Conservation (phyloP, 2,797 vertebrate species). For the Pipistrellus pygmaeus region DNA sequence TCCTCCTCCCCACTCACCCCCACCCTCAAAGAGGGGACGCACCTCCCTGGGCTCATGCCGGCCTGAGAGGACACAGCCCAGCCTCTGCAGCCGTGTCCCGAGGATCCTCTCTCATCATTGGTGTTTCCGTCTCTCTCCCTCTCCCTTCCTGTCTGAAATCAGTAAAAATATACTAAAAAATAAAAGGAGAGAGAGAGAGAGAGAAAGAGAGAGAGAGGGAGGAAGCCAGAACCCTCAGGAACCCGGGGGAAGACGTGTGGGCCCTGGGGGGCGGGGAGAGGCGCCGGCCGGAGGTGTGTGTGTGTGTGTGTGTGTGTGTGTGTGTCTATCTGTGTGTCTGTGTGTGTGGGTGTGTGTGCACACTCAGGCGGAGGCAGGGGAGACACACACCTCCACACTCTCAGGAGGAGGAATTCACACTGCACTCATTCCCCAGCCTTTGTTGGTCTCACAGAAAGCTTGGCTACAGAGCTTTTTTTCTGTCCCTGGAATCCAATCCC, state of each 20-base stretch:
- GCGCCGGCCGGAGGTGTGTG: too few species aligned
- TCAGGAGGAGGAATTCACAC: conserved; percentile 47
- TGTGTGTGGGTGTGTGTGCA: not conserved
- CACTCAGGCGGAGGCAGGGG: not conserved
- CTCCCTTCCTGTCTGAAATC: too few species aligned
- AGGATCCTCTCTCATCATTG: too few species aligned
- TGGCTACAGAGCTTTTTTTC: not conserved
- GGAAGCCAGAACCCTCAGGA: not conserved
- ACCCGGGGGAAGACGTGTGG: not conserved
- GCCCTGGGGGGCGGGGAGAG: not conserved
- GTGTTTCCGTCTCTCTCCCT: too few species aligned
- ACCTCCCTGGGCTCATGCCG: not conserved
- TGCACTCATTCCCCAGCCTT: conserved; percentile 21
- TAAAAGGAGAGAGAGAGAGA: too few species aligned
- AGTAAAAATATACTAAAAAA: too few species aligned
- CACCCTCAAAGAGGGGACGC: not conserved
- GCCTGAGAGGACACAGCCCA: not conserved
- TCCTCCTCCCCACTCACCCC: not conserved
- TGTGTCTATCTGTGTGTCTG: too few species aligned
- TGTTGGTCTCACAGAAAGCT: conserved; percentile 10
- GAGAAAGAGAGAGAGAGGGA: not conserved
- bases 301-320: too few species aligned
- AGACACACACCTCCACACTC: not conserved
- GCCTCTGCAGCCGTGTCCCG: not conserved
- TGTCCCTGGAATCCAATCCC: conserved; percentile 36